A percentile compares a stretch with the other conserved stretches of the same genome.
Conservation (phyloP, 1,140 invertebrate species). For the Andrena cerasifolii region DNA sequence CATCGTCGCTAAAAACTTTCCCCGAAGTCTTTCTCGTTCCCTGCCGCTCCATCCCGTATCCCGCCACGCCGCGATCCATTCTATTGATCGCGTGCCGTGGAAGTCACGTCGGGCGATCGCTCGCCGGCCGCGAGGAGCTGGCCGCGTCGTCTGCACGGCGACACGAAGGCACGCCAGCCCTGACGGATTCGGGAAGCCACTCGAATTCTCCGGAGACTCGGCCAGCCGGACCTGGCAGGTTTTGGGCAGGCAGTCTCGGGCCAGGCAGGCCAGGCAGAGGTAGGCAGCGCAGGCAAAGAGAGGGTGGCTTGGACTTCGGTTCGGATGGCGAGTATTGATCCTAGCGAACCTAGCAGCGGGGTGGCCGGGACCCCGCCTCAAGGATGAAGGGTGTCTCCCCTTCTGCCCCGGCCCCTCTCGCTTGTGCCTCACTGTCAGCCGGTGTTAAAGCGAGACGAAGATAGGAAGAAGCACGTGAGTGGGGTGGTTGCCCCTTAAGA, state of each 20-base stretch:
- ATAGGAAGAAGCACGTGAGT: slow-evolving; percentile 57
- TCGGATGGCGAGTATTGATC: slow-evolving; percentile 82
- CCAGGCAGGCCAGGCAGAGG: slow-evolving; percentile 56
- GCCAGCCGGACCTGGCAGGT: slow-evolving; percentile 59
- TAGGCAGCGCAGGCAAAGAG: slow-evolving; percentile 66
- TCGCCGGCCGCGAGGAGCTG: not conserved
- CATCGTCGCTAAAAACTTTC: not conserved
- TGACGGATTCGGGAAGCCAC: slow-evolving; percentile 52
- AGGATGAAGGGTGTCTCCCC: slow-evolving; percentile 80
- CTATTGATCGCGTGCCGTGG: not conserved
- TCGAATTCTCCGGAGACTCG: slow-evolving; percentile 58
- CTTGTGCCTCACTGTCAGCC: slow-evolving; percentile 50
- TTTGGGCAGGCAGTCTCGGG: slow-evolving; percentile 65
- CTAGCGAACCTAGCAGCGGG: slow-evolving; percentile 78
- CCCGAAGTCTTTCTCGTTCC: not conserved
- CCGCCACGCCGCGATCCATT: slow-evolving; percentile 15
- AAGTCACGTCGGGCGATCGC: not conserved
- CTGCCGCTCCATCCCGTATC: not conserved
- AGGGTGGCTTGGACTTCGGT: slow-evolving; percentile 78
- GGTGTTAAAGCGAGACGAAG: slow-evolving; percentile 48
- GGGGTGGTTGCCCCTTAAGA: slow-evolving; percentile 67
- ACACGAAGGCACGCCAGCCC: slow-evolving; percentile 45
- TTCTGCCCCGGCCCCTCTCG: slow-evolving; percentile 63
- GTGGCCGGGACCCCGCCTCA: slow-evolving; percentile 80
- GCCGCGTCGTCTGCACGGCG: not conserved